Conservation (phyloP, 2,888 invertebrate genomes). For the Steinernema scapterisci region DNA sequence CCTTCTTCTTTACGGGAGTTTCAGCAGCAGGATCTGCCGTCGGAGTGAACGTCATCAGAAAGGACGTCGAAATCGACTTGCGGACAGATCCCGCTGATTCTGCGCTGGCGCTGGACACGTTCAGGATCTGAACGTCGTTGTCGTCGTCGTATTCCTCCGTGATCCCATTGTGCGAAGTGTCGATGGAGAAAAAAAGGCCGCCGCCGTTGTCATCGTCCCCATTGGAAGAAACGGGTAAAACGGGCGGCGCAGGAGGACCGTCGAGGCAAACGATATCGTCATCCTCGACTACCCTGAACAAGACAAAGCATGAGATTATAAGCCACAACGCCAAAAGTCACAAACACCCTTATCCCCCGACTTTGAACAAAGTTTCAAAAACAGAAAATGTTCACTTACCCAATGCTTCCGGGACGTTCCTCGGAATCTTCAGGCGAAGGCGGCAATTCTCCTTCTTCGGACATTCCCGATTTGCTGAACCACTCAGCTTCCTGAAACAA, state of each 20-base stretch:
- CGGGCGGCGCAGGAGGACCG: too few relatives aligned
- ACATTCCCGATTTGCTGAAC: neutral
- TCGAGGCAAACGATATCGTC: slow-evolving; percentile 3
- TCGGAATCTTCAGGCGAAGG: neutral
- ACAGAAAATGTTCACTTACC: neutral
- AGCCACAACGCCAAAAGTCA: too few relatives aligned
- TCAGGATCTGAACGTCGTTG: neutral
- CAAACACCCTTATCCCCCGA: too few relatives aligned
- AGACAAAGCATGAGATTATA: too few relatives aligned
- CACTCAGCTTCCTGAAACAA: too few relatives aligned
- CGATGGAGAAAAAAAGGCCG: too few relatives aligned
- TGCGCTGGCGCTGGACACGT: neutral
- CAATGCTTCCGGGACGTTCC: neutral
- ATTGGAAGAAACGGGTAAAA: too few relatives aligned
- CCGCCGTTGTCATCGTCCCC: too few relatives aligned
- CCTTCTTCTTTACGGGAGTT: neutral
- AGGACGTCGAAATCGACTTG: neutral
- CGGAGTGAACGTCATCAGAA: neutral
- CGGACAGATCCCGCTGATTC: neutral
- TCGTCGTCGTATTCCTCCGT: neutral
- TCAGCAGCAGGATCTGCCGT: neutral
- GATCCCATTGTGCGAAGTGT: neutral
- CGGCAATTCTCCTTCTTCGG: slow-evolving; percentile 10
- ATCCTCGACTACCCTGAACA: too few relatives aligned
- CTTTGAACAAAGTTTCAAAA: too few relatives aligned